Base-by-base conservation (phyloP, 2,797 vertebrate species). In the Falco columbarius region DNA sequence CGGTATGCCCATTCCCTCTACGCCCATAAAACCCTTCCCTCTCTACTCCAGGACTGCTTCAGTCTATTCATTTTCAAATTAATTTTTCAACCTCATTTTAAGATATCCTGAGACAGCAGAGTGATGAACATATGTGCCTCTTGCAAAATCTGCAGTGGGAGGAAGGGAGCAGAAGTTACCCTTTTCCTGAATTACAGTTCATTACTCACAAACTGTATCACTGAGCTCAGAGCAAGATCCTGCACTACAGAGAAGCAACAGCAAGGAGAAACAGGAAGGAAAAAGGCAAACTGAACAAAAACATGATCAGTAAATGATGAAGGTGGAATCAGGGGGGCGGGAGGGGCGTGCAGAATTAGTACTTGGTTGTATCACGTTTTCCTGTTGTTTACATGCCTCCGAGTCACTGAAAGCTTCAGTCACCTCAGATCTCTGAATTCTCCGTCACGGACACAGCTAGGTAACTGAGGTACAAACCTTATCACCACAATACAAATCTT, bases 311-410 rank as follows among this genome's bases (percentile, higher is more conserved):
- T 23, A 75, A 58, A 30, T 19, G 32, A 82, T 52, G 21, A 71
- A 49, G 7, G 10, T 16, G 4, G 13, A 88, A 46, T 5, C 34
- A 51, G 6, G 23, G 10, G 38, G 38, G 38, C 1, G 6, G 9
- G 24, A 2, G 10, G 51, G 36, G 66, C 47, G 23, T 1, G 3
- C 22, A 84, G n/a, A 29, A 66, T 47, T 17, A 80, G 17, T 2
- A 1, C 11, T 24, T 7, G 12, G 13, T 3, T 75, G 7, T 47
- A 56, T 34, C 10, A 4, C 0, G 1, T 44, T 58, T 65, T 36
- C 70, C 40, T 36, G 23, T 59, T 30, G 61, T 40, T 52, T 61
- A 56, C 14, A 18, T 5, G 14, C 40, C 38, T 67, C 11, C 40
- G 59, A 49, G 76, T 16, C 49, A 49, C 6, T n/a, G 22, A 6